Evolutionary conservation across 2,888 invertebrate species (phyloP).

Genomic region (Selenia dentaria): DNA sequence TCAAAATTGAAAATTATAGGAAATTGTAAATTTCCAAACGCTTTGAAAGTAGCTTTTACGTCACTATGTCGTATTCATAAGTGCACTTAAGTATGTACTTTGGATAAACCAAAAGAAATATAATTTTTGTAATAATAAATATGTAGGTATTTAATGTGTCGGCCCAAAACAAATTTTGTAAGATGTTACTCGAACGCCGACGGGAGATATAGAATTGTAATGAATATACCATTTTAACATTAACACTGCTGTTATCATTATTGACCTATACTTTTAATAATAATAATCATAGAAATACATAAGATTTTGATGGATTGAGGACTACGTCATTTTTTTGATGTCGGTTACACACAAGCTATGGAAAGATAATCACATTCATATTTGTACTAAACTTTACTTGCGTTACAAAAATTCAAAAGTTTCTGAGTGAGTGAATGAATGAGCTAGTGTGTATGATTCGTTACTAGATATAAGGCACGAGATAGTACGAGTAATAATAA

Average conservation of each 20-base stretch:
- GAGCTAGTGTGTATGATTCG: too few relatives aligned
- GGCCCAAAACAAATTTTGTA: constrained; percentile 79
- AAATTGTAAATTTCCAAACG: constrained; percentile 75
- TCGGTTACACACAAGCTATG: too few relatives aligned
- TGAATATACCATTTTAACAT: constrained; percentile 84
- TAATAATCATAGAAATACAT: too few relatives aligned
- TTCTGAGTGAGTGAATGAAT: too few relatives aligned
- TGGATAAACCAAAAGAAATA: constrained; percentile 83
- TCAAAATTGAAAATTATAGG: constrained; percentile 35
- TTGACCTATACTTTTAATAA: background rate
- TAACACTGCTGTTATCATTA: constrained; percentile 48
- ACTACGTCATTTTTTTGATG: too few relatives aligned
- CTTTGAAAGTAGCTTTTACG: constrained; percentile 64
- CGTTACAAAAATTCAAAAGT: too few relatives aligned
- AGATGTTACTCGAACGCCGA: constrained; percentile 66
- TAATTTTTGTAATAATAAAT: constrained; percentile 78
- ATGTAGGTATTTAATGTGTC: constrained; percentile 66
- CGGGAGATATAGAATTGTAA: constrained; percentile 80
- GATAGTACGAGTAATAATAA: too few relatives aligned
- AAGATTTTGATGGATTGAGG: too few relatives aligned
- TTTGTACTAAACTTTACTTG: too few relatives aligned
- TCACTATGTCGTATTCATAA: constrained; percentile 71
- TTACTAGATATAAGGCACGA: too few relatives aligned
- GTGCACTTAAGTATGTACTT: constrained; percentile 72
- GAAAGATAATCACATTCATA: too few relatives aligned